phyloP scores from a whole-genome alignment of 1,140 invertebrate genomes.

The Aradophagus sp. region DNA sequence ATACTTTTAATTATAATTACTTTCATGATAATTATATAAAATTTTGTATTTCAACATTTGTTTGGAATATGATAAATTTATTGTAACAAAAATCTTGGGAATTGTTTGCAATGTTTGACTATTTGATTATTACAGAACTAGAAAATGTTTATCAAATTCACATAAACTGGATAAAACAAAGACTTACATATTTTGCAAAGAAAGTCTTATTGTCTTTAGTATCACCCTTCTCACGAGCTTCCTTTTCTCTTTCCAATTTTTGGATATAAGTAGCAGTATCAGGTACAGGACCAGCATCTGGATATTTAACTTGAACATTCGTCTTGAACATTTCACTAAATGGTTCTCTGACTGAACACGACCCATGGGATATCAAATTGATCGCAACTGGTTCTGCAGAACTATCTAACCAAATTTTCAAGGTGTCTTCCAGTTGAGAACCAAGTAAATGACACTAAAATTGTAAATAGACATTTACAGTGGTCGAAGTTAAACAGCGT shows the following conservation, averaged over 20 bases:
- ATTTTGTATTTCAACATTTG: too few species aligned
- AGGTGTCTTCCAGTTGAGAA: slow-evolving; percentile 71
- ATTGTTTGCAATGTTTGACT: too few species aligned
- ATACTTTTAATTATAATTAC: too few species aligned
- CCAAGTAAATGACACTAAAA: slow-evolving; percentile 73
- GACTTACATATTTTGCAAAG: slow-evolving; percentile 94
- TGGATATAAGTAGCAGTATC: slow-evolving; percentile 95
- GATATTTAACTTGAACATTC: slow-evolving; percentile 65
- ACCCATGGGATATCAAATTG: slow-evolving; percentile 63
- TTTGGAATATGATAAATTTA: too few species aligned
- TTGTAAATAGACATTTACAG: slow-evolving; percentile 3
- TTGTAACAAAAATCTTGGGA: too few species aligned
- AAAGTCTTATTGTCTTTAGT: slow-evolving; percentile 94
- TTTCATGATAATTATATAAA: too few species aligned
- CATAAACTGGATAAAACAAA: slow-evolving; percentile 5
- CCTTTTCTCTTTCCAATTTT: slow-evolving; percentile 91
- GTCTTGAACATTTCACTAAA: slow-evolving; percentile 68
- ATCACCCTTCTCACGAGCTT: slow-evolving; percentile 92
- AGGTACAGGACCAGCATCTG: slow-evolving; percentile 76
- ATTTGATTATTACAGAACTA: too few species aligned
- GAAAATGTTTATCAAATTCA: too few species aligned
- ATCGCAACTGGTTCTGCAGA: slow-evolving; percentile 65
- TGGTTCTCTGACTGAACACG: slow-evolving; percentile 56
- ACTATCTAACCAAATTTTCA: slow-evolving; percentile 69
- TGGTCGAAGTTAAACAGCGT: too few species aligned